Conservation (phyloP, 2,797 vertebrate species). For the Clamator glandarius region DNA sequence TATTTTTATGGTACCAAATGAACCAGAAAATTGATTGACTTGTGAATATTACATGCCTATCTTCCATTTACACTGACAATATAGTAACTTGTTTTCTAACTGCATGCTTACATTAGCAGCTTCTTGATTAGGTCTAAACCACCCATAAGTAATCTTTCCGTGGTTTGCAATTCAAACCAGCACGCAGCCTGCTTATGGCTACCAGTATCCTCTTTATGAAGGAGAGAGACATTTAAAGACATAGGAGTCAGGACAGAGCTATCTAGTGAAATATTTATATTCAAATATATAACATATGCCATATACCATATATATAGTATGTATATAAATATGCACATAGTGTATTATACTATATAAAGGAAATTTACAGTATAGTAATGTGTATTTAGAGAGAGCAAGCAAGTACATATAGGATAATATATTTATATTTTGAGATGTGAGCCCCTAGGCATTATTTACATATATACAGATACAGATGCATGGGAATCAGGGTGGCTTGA, state of each 20-base stretch:
- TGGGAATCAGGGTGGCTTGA: background rate
- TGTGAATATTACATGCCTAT: background rate
- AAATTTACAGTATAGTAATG: background rate
- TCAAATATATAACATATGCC: background rate
- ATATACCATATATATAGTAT: background rate
- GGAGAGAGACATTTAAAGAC: background rate
- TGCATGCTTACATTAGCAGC: background rate
- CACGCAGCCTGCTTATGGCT: background rate
- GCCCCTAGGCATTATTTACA: background rate
- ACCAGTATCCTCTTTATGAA: background rate
- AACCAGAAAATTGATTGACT: constrained; percentile 35
- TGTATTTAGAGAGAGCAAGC: background rate
- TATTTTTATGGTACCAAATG: constrained; percentile 4
- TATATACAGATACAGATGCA: background rate
- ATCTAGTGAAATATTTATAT: background rate
- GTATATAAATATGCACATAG: background rate
- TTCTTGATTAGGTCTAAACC: background rate
- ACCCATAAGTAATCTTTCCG: background rate
- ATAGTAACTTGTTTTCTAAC: constrained; percentile 6
- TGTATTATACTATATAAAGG: background rate
- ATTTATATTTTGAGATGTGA: background rate
- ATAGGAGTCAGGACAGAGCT: background rate
- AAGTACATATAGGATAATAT: background rate
- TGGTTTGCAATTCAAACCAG: background rate
- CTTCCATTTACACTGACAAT: background rate